Percentiles rank a stretch among this genome's conserved stretches.
Evolutionary conservation across 2,113 vertebrate genomes (phyloP).

Genomic region (Neoarius graeffei): DNA sequence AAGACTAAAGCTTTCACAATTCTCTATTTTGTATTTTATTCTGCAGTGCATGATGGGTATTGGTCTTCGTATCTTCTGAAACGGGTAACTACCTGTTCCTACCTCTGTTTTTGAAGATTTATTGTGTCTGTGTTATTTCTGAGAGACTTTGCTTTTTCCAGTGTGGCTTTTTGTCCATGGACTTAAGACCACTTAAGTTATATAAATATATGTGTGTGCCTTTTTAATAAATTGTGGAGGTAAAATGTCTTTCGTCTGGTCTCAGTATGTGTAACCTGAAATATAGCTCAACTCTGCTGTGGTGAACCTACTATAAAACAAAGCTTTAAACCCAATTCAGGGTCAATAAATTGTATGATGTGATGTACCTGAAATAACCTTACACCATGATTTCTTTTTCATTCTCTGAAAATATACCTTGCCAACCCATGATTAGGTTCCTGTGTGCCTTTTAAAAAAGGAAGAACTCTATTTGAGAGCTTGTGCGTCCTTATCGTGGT

Average conservation of each 20-base stretch:
- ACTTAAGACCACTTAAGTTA: slow-evolving; percentile 22
- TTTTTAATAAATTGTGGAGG: slow-evolving; percentile 66
- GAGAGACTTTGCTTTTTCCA: slow-evolving; percentile 14
- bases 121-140: slow-evolving; percentile 29
- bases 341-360: slow-evolving; percentile 3
- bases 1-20: neutral
- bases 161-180: slow-evolving; percentile 10
- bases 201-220: neutral
- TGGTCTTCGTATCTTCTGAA: slow-evolving; percentile 51
- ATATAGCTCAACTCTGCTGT: slow-evolving; percentile 24
- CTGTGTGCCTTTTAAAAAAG: slow-evolving; percentile 35
- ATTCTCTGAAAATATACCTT: slow-evolving; percentile 21
- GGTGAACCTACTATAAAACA: slow-evolving; percentile 7
- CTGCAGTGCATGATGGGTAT: slow-evolving; percentile 48
- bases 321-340: slow-evolving; percentile 13
- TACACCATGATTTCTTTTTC: slow-evolving; percentile 6
- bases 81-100: slow-evolving; percentile 52
- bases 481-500: slow-evolving; percentile 60
- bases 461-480: slow-evolving; percentile 39
- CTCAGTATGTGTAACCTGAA: neutral
- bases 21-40: slow-evolving; percentile 19
- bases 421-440: slow-evolving; percentile 42
- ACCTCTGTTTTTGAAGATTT: slow-evolving; percentile 50
- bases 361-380: slow-evolving; percentile 1
- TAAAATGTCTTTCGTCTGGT: slow-evolving; percentile 63